Evolutionary conservation across 2,888 invertebrate genomes (phyloP), one percentile per base, ranked within the genome.

Genomic region (Megaustenia siamemsis): DNA sequence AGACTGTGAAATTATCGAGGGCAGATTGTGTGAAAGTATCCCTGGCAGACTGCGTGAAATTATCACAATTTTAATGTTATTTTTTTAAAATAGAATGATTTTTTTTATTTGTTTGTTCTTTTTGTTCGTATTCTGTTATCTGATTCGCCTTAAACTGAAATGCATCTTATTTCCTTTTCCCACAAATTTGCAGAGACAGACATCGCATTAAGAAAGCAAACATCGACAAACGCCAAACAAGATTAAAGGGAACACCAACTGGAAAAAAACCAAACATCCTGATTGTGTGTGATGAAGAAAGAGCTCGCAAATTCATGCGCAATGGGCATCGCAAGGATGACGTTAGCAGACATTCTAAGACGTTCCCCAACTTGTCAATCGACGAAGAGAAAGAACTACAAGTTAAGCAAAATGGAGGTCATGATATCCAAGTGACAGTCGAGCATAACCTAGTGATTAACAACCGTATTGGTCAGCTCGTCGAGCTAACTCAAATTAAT

Each of bases 111-210:
- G n/a, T n/a, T n/a, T n/a, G n/a, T n/a, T 8, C 8, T 49, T n/a
- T n/a, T n/a, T n/a, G n/a, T 5, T 56, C n/a, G 1, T n/a, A 12
- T 56, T 56, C 21, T n/a, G n/a, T 56, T 49, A 56, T 15, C 56
- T 6, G 18, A 56, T 10, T 5, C 2, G 21, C 4, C 28, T 8
- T 66, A 8, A n/a, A 66, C 66, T 66, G 32, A 66, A 66, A 4
- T 1, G 28, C 4, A 38, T 68, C 68, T 68, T 68, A 2, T 18
- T 68, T 68, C 18, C 8, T 68, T n/a, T 38, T 40, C 40, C 69
- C 69, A 69, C 73, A 45, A 28, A 3, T n/a, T 38, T 77, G 15
- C 21, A 78, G 78, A 63, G 78, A 78, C 60, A 53, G 78, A n/a
- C 32, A 35, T 21, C 21, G 78, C 8, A 78, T 78, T 28, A 38